Conservation (phyloP, 2,888 invertebrate species). For the Vesta saturnalis region DNA sequence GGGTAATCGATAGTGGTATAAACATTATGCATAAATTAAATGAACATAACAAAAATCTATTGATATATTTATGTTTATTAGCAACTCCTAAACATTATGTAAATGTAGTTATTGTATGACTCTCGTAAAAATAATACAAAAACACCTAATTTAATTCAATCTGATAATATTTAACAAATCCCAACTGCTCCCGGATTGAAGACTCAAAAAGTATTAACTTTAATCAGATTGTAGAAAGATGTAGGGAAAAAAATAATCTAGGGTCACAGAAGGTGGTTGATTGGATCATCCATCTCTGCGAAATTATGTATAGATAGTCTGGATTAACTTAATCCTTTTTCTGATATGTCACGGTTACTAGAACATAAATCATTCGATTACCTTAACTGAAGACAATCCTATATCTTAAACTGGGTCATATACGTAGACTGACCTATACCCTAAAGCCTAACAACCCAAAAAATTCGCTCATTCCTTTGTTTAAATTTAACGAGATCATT, state of each 20-base stretch:
- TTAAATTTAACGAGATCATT: conserved; percentile 22
- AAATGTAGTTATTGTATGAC: not conserved
- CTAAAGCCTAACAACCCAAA: conserved; percentile 15
- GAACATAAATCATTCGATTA: conserved; percentile 32
- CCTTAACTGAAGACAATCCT: conserved; percentile 29
- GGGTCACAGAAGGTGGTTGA: conserved; percentile 52
- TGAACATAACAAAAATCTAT: conserved; percentile 16
- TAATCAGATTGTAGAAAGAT: conserved; percentile 56
- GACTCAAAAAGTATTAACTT: conserved; percentile 53
- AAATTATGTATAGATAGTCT: conserved; percentile 57
- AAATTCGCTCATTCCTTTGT: conserved; percentile 22
- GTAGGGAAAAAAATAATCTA: conserved; percentile 49
- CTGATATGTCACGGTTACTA: not conserved
- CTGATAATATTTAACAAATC: conserved; percentile 44
- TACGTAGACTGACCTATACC: conserved; percentile 28
- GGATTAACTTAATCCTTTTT: no score
- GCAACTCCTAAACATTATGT: conserved; percentile 15
- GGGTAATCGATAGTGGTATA: conserved; percentile 22
- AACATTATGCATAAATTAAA: conserved; percentile 25
- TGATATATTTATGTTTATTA: not conserved
- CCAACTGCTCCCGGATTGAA: conserved; percentile 45
- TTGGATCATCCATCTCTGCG: conserved; percentile 58
- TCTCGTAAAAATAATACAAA: conserved; percentile 40
- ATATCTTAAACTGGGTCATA: conserved; percentile 28
- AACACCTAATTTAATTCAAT: conserved; percentile 46